Evolutionary conservation across 1,140 invertebrate genomes (phyloP), one percentile per base, ranked within the genome.

Genomic region (Aphelenchoides fujianensis): DNA sequence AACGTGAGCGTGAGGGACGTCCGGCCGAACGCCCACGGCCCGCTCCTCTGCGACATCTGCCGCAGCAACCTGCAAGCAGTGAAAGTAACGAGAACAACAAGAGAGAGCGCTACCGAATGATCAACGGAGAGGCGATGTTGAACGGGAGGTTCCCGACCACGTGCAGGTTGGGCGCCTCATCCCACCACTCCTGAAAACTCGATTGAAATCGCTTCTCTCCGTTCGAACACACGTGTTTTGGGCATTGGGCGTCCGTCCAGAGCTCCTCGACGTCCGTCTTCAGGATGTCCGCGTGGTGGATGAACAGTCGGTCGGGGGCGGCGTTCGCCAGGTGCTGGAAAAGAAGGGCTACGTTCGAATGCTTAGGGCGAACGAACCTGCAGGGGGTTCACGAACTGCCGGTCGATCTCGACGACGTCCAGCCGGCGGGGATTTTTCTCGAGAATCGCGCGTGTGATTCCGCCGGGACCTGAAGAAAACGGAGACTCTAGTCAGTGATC

Each of bases 91-190:
- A 55, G 55, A 64, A 64, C 3, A 0, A 3, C 28, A 16, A 7
- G 7, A n/a, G 16, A 23, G 59, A 71, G 31, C 27, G 54, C 23
- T 52, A 82, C 77, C 90, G 88, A 67, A 98, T 91, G 28, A 98
- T 91, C 1, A 99, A 86, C 34, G 91, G 91, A 3, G 95, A 97
- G 2, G 96, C 92, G 9, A 99, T 90, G 85, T 90, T 95, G 85
- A 99, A 99, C 0, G 97, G 97, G 57, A 99, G 87, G 87, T 99
- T 99, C 34, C 96, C 96, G 81, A 99, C 92, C n/a, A 99, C 78
- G 66, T 79, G 85, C 12, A 86, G 78, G 34, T 85, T 81, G 30
- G 86, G 86, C 3, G 82, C 31, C 59, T 84, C 72, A 31, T 74
- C 62, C 67, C 67, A 74, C 69, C 70, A 66, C 37, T 52, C 19